These are phyloP conservation scores for Eucriotettix oculatus DNA, from an alignment of 2,888 invertebrate genomes.

Conservation along the genomic window DNA sequence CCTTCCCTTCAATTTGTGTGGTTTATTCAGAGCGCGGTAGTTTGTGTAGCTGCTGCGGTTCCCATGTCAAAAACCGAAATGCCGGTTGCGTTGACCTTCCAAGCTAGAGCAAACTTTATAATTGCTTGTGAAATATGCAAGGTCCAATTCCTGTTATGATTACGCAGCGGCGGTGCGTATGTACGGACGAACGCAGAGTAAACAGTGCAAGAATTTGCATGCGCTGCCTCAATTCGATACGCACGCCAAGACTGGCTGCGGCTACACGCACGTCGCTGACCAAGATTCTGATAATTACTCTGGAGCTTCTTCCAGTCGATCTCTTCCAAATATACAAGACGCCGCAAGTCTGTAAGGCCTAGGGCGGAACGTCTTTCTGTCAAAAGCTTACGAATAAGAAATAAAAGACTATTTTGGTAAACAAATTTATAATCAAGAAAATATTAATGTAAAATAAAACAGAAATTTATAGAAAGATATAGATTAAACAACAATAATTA, in stretches of 20 bases:
- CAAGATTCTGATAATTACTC: too few relatives aligned
- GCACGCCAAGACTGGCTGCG: neutral
- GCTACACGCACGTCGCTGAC: neutral
- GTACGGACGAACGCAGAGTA: neutral
- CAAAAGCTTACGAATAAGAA: too few relatives aligned
- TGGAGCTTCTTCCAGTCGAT: too few relatives aligned
- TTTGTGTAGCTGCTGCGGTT: neutral
- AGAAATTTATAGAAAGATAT: neutral
- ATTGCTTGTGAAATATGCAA: neutral
- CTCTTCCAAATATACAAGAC: too few relatives aligned
- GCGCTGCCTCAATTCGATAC: neutral
- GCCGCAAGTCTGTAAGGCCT: too few relatives aligned
- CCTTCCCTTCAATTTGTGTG: neutral
- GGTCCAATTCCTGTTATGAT: neutral
- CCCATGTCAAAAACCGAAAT: neutral
- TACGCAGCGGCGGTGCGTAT: neutral
- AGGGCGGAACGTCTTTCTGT: too few relatives aligned
- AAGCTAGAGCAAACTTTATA: neutral
- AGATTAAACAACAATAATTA: neutral
- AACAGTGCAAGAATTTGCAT: neutral
- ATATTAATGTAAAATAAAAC: neutral
- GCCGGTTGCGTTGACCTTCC: neutral
- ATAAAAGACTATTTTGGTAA: too few relatives aligned
- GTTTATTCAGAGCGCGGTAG: neutral
- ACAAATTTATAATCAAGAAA: neutral